Base-by-base conservation (phyloP, 2,797 vertebrate genomes). In the Cirrhinus molitorella region DNA sequence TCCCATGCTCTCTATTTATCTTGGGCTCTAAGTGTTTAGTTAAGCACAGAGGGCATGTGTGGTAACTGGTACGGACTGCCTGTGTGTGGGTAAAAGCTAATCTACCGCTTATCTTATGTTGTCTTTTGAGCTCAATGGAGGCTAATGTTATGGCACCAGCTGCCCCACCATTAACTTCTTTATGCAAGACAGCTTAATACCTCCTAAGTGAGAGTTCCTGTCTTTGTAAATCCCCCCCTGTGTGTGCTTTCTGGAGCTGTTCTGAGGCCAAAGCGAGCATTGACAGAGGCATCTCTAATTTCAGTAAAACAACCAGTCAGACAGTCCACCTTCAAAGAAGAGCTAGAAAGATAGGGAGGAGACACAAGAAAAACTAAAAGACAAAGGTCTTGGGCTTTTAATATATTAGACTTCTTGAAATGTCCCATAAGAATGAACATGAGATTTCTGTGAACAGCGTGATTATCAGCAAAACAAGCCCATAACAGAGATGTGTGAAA, bases 81-180 rank as follows among this genome's bases (percentile, higher is more conserved):
- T 57, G 75, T 84, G 79, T 78, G 73, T 85, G 68, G 81, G 21
- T 57, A 65, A 77, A 43, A 74, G 66, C 79, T 85, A 85, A 85
- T 88, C 86, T 82, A 82, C 31, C 61, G 70, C 76, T 89, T 87
- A 85, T 88, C 85, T 81, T 72, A 71, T 87, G 88, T 88, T 87
- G 78, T 84, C 84, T 84, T 88, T 85, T 81, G 71, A 77, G 74
- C 78, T 83, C 81, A 84, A 37, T 57, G 55, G 21, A n/a, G 71
- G 74, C 83, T 85, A 63, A 43, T 73, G 70, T 79, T 78, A 75
- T 21, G 49, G 85, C 81, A 79, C 72, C 79, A 81, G 83, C 81
- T 72, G 74, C 67, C 75, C 25, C 74, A 28, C 57, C 59, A 65
- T 80, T 84, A 87, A 84, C 63, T 57, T 45, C 71, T 72, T 67